Evolutionary conservation across 2,113 vertebrate species (phyloP).

Genomic region (Aramus guarauna): DNA sequence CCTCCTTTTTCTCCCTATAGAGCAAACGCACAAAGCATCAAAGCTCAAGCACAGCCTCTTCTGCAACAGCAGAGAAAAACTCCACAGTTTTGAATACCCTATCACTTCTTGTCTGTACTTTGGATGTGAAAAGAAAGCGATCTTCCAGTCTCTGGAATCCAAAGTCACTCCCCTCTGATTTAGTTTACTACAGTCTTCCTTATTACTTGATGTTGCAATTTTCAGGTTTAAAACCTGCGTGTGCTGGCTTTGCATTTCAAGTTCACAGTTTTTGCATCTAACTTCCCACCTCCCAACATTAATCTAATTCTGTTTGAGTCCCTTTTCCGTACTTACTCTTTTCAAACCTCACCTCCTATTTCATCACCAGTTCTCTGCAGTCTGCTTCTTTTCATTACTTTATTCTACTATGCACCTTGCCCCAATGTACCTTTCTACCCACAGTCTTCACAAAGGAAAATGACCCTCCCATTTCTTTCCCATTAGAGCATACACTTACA

Average conservation of each 20-base stretch:
- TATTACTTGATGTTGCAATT: background rate
- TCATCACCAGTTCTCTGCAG: background rate
- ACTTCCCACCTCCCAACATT: background rate
- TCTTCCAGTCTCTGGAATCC: background rate
- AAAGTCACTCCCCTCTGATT: background rate
- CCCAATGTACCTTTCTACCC: background rate
- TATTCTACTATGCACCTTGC: background rate
- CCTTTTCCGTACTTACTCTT: background rate
- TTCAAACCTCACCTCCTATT: background rate
- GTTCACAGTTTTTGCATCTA: background rate
- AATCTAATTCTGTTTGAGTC: background rate
- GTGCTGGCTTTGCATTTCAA: background rate
- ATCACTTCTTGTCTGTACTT: background rate
- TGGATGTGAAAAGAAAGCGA: background rate
- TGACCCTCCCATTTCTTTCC: background rate
- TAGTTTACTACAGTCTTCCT: background rate
- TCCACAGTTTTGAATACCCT: background rate
- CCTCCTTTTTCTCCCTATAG: background rate
- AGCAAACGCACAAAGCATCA: accelerated
- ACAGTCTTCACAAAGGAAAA: background rate
- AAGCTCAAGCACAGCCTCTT: background rate
- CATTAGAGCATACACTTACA: background rate
- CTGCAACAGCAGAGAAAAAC: background rate
- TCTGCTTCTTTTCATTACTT: background rate
- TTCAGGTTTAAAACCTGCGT: background rate